A percentile compares a stretch with the other conserved stretches of the same genome.
Conservation (phyloP, 1,140 invertebrate genomes). For the Dolichoris vasculosae region DNA sequence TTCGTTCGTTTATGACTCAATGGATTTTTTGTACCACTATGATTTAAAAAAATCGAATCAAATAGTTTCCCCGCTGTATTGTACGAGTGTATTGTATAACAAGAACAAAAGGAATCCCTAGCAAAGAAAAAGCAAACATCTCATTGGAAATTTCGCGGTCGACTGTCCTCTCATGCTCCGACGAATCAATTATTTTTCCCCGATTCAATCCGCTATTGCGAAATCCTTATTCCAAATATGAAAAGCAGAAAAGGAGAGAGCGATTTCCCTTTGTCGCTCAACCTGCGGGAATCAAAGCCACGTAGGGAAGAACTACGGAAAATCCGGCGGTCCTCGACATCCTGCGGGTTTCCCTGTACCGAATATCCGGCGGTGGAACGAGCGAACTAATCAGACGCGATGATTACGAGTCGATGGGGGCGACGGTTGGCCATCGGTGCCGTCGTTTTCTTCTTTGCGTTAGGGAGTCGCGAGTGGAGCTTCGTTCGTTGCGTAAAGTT, state of each 20-base stretch:
- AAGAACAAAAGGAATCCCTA: not conserved
- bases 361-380: not conserved
- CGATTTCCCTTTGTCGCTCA: conserved; percentile 28
- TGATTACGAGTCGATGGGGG: conserved; percentile 34
- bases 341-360: conserved; percentile 44
- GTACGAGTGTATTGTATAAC: not conserved
- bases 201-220: not conserved
- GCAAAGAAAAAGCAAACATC: not conserved
- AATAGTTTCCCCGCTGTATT: not conserved
- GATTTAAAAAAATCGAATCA: no score
- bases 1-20: no score
- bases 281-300: not conserved
- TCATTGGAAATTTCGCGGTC: not conserved
- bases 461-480: no score
- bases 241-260: not conserved
- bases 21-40: no score
- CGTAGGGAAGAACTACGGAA: not conserved
- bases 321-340: conserved; percentile 16
- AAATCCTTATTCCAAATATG: conserved; percentile 9
- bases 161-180: no score
- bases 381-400: conserved; percentile 45
- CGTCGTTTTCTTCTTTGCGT: conserved; percentile 19
- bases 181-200: conserved; percentile 23
- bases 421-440: no score
- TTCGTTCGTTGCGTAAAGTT: no score